Conservation (phyloP, 1,140 invertebrate species). For the Nebria ingens region DNA sequence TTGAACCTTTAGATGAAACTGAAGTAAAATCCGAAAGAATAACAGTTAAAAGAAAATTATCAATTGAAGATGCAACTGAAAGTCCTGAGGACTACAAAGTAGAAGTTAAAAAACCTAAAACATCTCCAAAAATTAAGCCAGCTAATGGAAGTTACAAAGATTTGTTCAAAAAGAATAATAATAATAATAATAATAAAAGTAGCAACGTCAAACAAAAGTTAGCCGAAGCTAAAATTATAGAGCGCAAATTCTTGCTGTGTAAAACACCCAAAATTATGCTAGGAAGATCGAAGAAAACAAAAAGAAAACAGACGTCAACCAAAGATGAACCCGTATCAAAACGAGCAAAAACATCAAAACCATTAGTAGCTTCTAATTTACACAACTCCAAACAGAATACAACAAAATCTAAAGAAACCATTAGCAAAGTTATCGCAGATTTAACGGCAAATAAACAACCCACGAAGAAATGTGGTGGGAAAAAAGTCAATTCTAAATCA, state of each 20-base stretch:
- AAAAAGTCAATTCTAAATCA: slow-evolving; percentile 28
- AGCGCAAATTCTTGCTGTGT: slow-evolving; percentile 12
- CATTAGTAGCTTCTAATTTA: slow-evolving; percentile 23
- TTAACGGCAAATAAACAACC: slow-evolving; percentile 25
- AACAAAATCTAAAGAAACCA: slow-evolving; percentile 21
- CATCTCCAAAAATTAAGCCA: slow-evolving; percentile 16
- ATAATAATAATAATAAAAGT: slow-evolving; percentile 25
- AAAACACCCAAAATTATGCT: slow-evolving; percentile 14
- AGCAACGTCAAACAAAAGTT: background rate
- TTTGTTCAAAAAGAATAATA: slow-evolving; percentile 33
- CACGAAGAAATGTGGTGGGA: slow-evolving; percentile 11
- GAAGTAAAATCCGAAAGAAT: background rate
- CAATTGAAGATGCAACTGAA: slow-evolving; percentile 12
- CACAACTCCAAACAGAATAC: slow-evolving; percentile 18
- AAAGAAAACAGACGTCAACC: slow-evolving; percentile 27
- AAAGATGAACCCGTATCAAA: slow-evolving; percentile 26
- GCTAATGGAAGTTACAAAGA: slow-evolving; percentile 33
- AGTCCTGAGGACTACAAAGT: slow-evolving; percentile 1
- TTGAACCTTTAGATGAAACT: background rate
- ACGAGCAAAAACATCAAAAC: slow-evolving; percentile 17
- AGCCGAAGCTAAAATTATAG: slow-evolving; percentile 12
- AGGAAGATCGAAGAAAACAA: slow-evolving; percentile 19
- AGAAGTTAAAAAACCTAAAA: slow-evolving; percentile 23
- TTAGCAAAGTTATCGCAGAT: slow-evolving; percentile 19
- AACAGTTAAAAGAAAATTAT: background rate